These are phyloP conservation scores for Orchesella flavescens DNA, from an alignment of 2,888 invertebrate genomes.

Conservation along the genomic window DNA sequence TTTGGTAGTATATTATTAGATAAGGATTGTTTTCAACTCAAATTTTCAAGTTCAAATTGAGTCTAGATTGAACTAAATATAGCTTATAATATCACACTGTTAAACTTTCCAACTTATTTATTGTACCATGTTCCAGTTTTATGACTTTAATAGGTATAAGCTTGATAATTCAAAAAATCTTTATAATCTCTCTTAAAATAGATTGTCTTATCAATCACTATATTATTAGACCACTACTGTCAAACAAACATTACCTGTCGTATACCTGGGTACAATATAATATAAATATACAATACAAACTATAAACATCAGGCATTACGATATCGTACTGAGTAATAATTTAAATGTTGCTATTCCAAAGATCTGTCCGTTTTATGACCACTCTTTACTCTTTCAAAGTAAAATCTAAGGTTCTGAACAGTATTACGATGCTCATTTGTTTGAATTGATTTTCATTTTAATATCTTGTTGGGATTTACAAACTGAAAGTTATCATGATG, in stretches of 20 bases:
- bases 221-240: too few species aligned
- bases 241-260: too few species aligned
- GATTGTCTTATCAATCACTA: neutral
- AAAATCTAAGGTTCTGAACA: too few species aligned
- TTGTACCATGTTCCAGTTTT: neutral
- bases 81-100: too few species aligned
- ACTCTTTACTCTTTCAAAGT: too few species aligned
- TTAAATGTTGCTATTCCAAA: conserved; percentile 39
- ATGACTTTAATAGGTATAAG: too few species aligned
- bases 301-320: neutral
- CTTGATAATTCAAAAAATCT: neutral
- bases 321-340: too few species aligned
- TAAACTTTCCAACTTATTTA: neutral
- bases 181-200: neutral
- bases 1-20: too few species aligned
- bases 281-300: neutral
- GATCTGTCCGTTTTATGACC: conserved; percentile 48
- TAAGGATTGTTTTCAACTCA: conserved; percentile 28
- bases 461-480: neutral
- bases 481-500: too few species aligned
- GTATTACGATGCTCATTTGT: neutral
- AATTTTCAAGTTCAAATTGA: conserved; percentile 34
- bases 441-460: neutral
- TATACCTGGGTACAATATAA: neutral
- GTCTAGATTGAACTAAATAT: too few species aligned